Base-by-base conservation (phyloP, 2,888 invertebrate genomes). In the Diplazon laetatorius region DNA sequence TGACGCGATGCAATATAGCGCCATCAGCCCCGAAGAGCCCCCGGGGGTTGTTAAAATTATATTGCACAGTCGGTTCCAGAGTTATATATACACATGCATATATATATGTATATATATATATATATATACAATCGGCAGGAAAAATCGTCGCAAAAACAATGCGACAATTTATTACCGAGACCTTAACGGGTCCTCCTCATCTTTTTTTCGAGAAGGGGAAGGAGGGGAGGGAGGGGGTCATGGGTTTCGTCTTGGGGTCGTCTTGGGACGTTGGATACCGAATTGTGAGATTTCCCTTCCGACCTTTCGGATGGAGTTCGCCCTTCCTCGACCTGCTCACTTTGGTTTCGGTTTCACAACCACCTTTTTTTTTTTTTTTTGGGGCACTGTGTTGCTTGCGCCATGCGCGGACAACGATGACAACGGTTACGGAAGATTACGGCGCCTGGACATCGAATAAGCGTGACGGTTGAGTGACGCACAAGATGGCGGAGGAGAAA, bases 21-120 rank as follows among this genome's bases (percentile, higher is more conserved):
- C 48, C 20, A 25, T 60, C 59, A 59, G 60, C 76, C 73, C 76
- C 20, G 25, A 2, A 10, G n/a, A 59, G 52, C 39, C 82, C 77
- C 74, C 50, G 70, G 74, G 80, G 82, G 88, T 84, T 87, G 87
- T 90, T 88, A 89, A 89, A 87, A 85, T 90, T 90, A 89, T 90
- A 89, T 85, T 88, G 87, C 89, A n/a, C n/a, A 84, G 83, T 80
- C 84, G 85, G 82, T 86, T 57, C 70, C 42, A 75, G 30, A 78
- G 76, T 78, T 81, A 89, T n/a, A n/a, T n/a, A n/a, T n/a, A n/a
- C n/a, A n/a, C n/a, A n/a, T n/a, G n/a, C n/a, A n/a, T n/a, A n/a
- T n/a, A n/a, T n/a, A n/a, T n/a, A n/a, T n/a, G n/a, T n/a, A n/a
- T n/a, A n/a, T n/a, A n/a, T n/a, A n/a, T n/a, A n/a, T n/a, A n/a